Evolutionary conservation across 2,797 vertebrate genomes (phyloP).

Genomic region (Melanogrammus aeglefinus): DNA sequence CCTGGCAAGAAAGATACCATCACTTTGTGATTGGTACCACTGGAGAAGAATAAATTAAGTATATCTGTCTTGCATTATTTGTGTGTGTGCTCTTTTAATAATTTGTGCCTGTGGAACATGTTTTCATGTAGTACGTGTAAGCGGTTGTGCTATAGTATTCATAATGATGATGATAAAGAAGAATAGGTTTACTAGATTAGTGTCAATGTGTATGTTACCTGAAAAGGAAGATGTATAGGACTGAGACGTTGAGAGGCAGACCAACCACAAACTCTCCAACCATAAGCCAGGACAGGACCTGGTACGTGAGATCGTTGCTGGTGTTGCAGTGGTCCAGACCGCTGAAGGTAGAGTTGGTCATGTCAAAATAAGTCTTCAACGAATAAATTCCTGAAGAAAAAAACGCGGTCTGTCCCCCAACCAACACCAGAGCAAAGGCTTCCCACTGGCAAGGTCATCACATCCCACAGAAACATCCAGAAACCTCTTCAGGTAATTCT

Average conservation of each 20-base stretch:
- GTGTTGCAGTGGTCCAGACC: slow-evolving; percentile 33
- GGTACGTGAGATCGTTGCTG: background rate
- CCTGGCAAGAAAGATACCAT: too few species aligned
- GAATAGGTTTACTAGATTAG: background rate
- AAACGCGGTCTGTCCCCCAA: background rate
- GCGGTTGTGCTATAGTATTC: background rate
- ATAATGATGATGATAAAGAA: background rate
- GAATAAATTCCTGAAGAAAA: too few species aligned
- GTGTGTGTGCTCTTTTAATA: background rate
- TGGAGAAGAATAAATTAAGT: background rate
- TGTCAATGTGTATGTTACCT: slow-evolving; percentile 37
- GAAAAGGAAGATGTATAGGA: slow-evolving; percentile 73
- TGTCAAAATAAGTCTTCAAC: background rate
- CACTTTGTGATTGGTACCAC: too few species aligned
- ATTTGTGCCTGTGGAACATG: background rate
- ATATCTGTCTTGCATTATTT: background rate
- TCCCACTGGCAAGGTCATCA: slow-evolving; percentile 6
- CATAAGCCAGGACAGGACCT: slow-evolving; percentile 41
- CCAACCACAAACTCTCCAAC: slow-evolving; percentile 65
- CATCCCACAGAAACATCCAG: slow-evolving; percentile 22
- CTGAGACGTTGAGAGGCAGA: slow-evolving; percentile 65
- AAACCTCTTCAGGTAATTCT: background rate
- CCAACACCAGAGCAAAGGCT: background rate
- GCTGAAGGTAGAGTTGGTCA: background rate
- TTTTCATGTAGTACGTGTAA: too few species aligned